Percentiles rank a stretch among this genome's conserved stretches.
These are phyloP conservation scores for Scomber japonicus DNA, from an alignment of 2,113 vertebrate genomes.

Conservation along the genomic window DNA sequence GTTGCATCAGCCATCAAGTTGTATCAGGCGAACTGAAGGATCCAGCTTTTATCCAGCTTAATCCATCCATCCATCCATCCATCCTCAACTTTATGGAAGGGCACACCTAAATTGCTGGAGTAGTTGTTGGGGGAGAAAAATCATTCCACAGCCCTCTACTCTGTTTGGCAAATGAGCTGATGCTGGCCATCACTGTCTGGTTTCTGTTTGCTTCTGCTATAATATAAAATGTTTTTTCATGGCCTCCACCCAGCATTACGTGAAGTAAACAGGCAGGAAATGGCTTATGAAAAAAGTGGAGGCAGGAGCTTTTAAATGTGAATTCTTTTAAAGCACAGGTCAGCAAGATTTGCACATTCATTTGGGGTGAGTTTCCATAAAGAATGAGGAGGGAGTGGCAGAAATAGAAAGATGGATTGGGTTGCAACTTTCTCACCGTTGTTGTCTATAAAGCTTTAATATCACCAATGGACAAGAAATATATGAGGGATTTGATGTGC, in stretches of 20 bases:
- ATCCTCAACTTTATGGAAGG: too few relatives aligned
- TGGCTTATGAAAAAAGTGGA: conserved; percentile 23
- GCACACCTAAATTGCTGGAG: too few relatives aligned
- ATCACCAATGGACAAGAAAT: conserved; percentile 32
- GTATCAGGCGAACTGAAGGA: conserved; percentile 2
- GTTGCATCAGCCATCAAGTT: background rate
- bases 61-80: too few relatives aligned
- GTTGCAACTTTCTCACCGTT: conserved; percentile 31
- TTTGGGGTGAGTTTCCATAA: conserved; percentile 30
- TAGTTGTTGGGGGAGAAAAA: background rate
- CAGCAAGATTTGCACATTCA: conserved; percentile 27
- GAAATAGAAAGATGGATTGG: conserved; percentile 9
- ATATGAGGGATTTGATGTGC: conserved; percentile 34
- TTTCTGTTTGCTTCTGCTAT: conserved; percentile 26
- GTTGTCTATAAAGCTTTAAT: conserved; percentile 47
- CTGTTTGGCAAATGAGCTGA: conserved; percentile 1
- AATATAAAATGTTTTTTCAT: conserved; percentile 21
- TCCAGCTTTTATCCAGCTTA: background rate
- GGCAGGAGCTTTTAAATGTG: conserved; percentile 22
- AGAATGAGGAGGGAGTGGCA: conserved; percentile 6
- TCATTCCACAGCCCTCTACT: background rate
- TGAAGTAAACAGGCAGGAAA: conserved; percentile 16
- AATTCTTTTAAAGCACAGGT: conserved; percentile 30
- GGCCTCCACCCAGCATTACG: conserved; percentile 18
- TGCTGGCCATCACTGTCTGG: background rate